Evolutionary conservation across 1,140 invertebrate species (phyloP).

Genomic region (Marisa cornuarietis): DNA sequence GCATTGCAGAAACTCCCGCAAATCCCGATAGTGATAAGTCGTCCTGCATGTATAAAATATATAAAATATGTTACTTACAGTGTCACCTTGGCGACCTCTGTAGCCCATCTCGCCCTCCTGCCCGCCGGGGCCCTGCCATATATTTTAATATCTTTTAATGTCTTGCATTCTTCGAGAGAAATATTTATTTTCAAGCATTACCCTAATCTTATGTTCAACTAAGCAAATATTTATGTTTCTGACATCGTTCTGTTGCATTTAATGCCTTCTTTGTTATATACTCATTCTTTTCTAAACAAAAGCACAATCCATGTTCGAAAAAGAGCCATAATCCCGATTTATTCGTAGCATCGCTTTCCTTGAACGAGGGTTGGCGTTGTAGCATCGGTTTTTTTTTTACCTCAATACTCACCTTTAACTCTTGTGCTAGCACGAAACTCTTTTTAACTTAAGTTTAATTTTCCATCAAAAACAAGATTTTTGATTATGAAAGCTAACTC

Average conservation of each 20-base stretch:
- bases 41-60: neutral
- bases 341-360: neutral
- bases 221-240: neutral
- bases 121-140: constrained; percentile 26
- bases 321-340: too few species aligned
- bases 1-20: neutral
- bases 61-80: constrained; percentile 14
- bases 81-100: constrained; percentile 23
- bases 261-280: neutral
- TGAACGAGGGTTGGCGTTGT: too few species aligned
- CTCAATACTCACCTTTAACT: too few species aligned
- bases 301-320: too few species aligned
- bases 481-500: neutral
- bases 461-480: neutral
- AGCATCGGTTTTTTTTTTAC: too few species aligned
- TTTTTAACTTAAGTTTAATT: too few species aligned
- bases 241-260: neutral
- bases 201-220: neutral
- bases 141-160: neutral
- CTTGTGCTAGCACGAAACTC: neutral
- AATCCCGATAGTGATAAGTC: neutral
- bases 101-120: constrained; percentile 15
- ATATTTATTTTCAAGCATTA: neutral
- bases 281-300: neutral
- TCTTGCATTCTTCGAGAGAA: neutral